Base-by-base conservation (phyloP, 2,113 vertebrate species). In the Semnopithecus entellus region DNA sequence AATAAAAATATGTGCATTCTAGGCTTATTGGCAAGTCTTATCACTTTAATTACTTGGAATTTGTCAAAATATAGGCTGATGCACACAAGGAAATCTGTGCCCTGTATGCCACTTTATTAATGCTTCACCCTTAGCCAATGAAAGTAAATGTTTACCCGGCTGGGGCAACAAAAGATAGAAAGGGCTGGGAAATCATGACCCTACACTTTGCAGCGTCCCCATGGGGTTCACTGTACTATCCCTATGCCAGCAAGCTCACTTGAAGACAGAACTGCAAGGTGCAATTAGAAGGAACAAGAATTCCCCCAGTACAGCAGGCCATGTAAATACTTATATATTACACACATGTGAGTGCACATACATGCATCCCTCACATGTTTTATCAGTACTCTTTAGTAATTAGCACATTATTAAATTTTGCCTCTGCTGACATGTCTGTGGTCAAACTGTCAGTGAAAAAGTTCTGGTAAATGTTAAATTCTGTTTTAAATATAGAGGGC, bases 31-130 rank as follows among this genome's bases (percentile, higher is more conserved):
- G 83, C 61, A 91, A 48, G 17, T 89, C 30, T 94, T 85, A 68
- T 8, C 22, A 48, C 70, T 96, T 97, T 91, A 75, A 94, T 96
- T 96, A 93, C 75, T 90, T n/a, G 61, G 40, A 95, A 55, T 7
- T 64, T 93, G 70, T 91, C 88, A 94, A 91, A 81, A 85, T 64
- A 72, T 2, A 92, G 88, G 78, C n/a, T 72, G 78, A 79, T 23
- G 40, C 66, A 91, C 25, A n/a, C 9, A 18, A 70, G n/a, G 84
- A 81, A 68, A 93, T 70, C 66, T 66, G 13, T 55, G 45, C 55
- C 32, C 48, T 61, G 14, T 20, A 8, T 50, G 70, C 30, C 50
- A 45, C 13, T 35, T 55, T 66, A 84, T 45, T 14, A 45, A 12
- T 12, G 23, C 32, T 86, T 61, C 64, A 30, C 59, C 66, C 38